These are phyloP conservation scores for Strigops habroptila DNA, from an alignment of 2,113 vertebrate genomes.

Conservation along the genomic window DNA sequence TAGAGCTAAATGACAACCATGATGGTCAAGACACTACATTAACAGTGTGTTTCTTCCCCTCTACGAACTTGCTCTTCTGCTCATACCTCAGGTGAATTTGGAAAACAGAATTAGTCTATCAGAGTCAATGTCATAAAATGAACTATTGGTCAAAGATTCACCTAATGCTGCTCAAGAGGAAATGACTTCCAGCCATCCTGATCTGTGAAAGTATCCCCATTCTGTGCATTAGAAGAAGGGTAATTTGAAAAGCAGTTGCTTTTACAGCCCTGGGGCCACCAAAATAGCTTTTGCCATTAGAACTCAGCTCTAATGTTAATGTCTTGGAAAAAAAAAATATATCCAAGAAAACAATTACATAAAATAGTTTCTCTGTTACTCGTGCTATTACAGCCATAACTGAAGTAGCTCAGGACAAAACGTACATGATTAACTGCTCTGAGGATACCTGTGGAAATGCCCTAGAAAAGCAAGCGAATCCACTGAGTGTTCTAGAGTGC, in stretches of 20 bases:
- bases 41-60: not conserved
- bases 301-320: not conserved
- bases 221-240: constrained; percentile 5
- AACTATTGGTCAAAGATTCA: not conserved
- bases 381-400: not conserved
- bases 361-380: not conserved
- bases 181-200: not conserved
- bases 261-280: not conserved
- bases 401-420: constrained; percentile 14
- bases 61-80: not conserved
- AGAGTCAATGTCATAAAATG: not conserved
- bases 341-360: not conserved
- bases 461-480: not conserved
- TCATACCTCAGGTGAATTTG: not conserved
- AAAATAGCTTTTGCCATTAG: constrained; percentile 9
- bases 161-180: not conserved
- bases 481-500: not conserved
- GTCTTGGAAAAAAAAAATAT: not conserved
- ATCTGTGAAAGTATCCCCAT: not conserved
- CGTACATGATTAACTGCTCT: not conserved
- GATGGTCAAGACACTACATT: not conserved
- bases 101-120: not conserved
- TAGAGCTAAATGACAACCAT: not conserved
- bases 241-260: constrained; percentile 9
- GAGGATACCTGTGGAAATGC: constrained; percentile 22